A percentile compares a stretch with the other conserved stretches of the same genome.
Evolutionary conservation across 2,113 vertebrate genomes (phyloP).

Genomic region (Rhabdornis inornatus): DNA sequence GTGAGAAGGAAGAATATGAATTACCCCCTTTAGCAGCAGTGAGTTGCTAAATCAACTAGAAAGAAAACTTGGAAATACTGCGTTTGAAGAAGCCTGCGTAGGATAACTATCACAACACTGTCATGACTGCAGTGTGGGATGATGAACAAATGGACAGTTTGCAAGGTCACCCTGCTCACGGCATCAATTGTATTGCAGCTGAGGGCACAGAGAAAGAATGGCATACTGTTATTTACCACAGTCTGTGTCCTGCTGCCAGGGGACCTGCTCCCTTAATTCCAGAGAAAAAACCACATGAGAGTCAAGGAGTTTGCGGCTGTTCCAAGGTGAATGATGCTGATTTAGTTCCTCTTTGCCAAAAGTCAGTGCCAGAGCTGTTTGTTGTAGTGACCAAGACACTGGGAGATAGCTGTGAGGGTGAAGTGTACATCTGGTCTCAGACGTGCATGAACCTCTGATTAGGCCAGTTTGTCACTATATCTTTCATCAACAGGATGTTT

Average conservation of each 20-base stretch:
- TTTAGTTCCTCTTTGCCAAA: conserved; percentile 60
- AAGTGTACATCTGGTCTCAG: conserved; percentile 48
- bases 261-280: neutral
- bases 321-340: conserved; percentile 65
- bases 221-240: neutral
- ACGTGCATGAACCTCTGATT: neutral
- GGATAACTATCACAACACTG: neutral
- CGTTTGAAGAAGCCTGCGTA: neutral
- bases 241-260: neutral
- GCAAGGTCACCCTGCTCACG: neutral
- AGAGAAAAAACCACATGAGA: neutral
- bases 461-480: conserved; percentile 26
- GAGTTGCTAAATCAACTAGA: neutral
- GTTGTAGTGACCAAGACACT: conserved; percentile 50
- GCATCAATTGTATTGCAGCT: neutral
- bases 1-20: neutral
- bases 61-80: neutral
- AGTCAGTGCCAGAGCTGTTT: conserved; percentile 40
- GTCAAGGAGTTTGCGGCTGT: conserved; percentile 42
- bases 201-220: neutral
- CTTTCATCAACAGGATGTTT: neutral
- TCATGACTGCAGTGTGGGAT: neutral
- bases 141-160: neutral
- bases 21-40: neutral
- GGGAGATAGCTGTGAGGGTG: conserved; percentile 60